Conservation (phyloP, 2,113 vertebrate species). For the Regulus satrapa region DNA sequence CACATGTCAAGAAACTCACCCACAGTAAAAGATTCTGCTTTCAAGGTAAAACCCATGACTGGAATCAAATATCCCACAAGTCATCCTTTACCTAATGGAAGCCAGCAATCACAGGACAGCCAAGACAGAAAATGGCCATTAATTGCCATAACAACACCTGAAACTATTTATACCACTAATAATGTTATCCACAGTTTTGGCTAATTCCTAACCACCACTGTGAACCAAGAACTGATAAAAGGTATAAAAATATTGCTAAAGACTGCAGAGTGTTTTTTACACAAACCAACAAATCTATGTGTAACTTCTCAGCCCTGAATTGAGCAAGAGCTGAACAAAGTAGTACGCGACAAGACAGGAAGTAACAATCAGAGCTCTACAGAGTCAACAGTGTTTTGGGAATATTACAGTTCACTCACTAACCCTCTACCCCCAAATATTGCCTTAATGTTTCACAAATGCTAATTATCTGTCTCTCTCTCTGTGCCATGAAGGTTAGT, state of each 20-base stretch:
- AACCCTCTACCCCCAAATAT: not conserved
- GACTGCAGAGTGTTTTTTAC: not conserved
- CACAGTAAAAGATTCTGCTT: not conserved
- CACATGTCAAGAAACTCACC: not conserved
- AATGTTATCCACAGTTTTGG: not conserved
- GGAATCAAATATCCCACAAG: not conserved
- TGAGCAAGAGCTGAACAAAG: not conserved
- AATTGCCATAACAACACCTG: not conserved
- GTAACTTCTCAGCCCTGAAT: not conserved
- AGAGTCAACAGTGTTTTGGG: not conserved
- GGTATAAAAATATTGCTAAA: not conserved
- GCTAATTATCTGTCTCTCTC: constrained; percentile 20
- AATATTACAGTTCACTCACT: not conserved
- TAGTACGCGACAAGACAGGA: not conserved
- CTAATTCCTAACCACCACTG: not conserved
- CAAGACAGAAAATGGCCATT: not conserved
- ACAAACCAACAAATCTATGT: not conserved
- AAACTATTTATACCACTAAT: not conserved
- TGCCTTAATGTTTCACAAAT: constrained; percentile 18
- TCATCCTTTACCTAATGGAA: not conserved
- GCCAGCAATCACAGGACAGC: not conserved
- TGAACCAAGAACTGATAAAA: not conserved
- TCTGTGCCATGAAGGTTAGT: not conserved
- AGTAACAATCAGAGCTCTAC: not conserved
- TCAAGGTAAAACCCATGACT: not conserved